phyloP scores from a whole-genome alignment of 2,113 vertebrate genomes.

The Oncorhynchus tshawytscha region DNA sequence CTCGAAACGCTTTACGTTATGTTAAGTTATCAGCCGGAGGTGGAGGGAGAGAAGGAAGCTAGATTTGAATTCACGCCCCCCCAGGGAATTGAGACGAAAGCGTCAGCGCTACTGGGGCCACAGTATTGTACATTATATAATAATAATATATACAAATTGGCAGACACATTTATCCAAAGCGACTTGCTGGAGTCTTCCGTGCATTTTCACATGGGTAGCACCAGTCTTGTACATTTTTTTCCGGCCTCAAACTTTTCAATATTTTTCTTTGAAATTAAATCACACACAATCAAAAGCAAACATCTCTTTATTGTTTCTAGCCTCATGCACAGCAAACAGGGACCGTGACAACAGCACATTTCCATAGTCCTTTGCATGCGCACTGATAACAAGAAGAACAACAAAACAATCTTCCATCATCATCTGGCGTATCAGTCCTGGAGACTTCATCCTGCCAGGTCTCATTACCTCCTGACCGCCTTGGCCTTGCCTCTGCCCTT shows the following conservation, averaged over 20 bases:
- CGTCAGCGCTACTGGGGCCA: too few relatives aligned
- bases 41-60: neutral
- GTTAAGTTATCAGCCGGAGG: neutral
- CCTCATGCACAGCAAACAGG: neutral
- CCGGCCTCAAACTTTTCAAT: too few relatives aligned
- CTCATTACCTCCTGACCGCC: conserved; percentile 46
- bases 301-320: conserved; percentile 35
- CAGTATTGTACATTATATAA: too few relatives aligned
- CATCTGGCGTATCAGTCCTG: conserved; percentile 25
- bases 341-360: neutral
- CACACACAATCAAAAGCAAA: conserved; percentile 4
- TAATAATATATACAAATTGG: too few relatives aligned
- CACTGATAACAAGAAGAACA: neutral
- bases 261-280: too few relatives aligned
- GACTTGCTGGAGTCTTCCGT: too few relatives aligned
- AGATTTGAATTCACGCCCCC: too few relatives aligned
- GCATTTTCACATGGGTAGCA: too few relatives aligned
- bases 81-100: too few relatives aligned
- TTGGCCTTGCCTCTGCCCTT: conserved; percentile 75
- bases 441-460: neutral
- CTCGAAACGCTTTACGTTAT: neutral
- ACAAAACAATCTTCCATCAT: neutral
- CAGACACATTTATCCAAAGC: too few relatives aligned
- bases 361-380: neutral
- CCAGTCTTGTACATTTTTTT: too few relatives aligned